Evolutionary conservation across 2,797 vertebrate genomes (phyloP), one percentile per base, ranked within the genome.

Genomic region (Cichlasoma orientale): DNA sequence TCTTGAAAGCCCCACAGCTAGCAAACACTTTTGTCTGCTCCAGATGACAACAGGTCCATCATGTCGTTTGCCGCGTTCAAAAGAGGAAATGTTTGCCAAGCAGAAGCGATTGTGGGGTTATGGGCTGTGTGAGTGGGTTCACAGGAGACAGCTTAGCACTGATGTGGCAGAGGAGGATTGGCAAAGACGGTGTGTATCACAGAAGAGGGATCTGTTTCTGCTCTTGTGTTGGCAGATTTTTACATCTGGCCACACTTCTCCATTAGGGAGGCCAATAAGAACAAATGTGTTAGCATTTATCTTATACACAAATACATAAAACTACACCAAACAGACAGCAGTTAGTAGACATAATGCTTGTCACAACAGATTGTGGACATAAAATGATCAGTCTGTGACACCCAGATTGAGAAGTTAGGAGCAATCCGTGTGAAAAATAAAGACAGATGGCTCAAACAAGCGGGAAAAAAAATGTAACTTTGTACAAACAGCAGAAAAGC

Each of bases 361-460:
- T 78, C 78, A 57, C 73, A 77, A 74, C 82, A 86, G 81, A 88
- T 61, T 82, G 90, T 14, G 31, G 52, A 76, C 57, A 77, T 59
- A 55, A 90, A 89, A 71, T 53, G 61, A 90, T 82, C 77, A 78
- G 75, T 76, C 71, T 75, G 71, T 59, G 29, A 70, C 70, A 76
- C 77, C 71, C 77, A 77, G 66, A 82, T 77, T 63, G 76, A 80
- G 78, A 70, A 61, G 76, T 83, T 83, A 69, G 70, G 38, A 47
- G 11, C 56, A 53, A 75, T 73, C 77, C 21, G 63, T 77, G 80
- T 71, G 71, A 82, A 79, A 81, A 88, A 89, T 84, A 88, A 82
- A 82, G 53, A 86, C 84, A 86, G 82, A 89, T 88, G 84, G 90
- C 82, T 85, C 55, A 73, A 85, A 84, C 41, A 29, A 85, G 71